These are phyloP conservation scores for Polia nebulosa DNA, from an alignment of 2,888 invertebrate genomes.

Conservation along the genomic window DNA sequence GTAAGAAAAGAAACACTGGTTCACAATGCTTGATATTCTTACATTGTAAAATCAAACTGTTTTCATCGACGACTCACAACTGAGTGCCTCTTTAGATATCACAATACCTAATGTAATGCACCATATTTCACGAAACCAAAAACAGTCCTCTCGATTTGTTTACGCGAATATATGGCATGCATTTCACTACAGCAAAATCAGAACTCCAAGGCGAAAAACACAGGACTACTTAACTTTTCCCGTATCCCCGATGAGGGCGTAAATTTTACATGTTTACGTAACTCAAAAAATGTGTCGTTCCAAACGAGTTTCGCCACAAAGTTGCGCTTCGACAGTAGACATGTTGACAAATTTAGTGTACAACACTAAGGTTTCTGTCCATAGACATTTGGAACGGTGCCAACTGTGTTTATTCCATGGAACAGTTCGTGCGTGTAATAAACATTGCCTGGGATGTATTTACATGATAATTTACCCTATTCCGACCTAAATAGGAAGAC, in stretches of 20 bases:
- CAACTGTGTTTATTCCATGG: slow-evolving; percentile 80
- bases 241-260: slow-evolving; percentile 23
- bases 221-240: slow-evolving; percentile 5
- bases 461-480: slow-evolving; percentile 73
- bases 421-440: slow-evolving; percentile 79
- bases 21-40: too few relatives aligned
- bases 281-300: slow-evolving; percentile 52
- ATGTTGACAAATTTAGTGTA: slow-evolving; percentile 78
- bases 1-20: too few relatives aligned
- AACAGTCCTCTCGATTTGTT: not conserved
- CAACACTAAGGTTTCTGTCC: slow-evolving; percentile 68
- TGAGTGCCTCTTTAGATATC: too few relatives aligned
- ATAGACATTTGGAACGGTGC: slow-evolving; percentile 75
- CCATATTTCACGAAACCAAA: not conserved
- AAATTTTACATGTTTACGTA: slow-evolving; percentile 55
- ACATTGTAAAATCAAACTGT: too few relatives aligned
- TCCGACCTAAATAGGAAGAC: slow-evolving; percentile 60
- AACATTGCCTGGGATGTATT: slow-evolving; percentile 74
- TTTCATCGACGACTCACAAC: too few relatives aligned
- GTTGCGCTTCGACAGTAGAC: slow-evolving; percentile 63
- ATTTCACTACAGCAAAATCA: slow-evolving; percentile 29
- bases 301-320: slow-evolving; percentile 50
- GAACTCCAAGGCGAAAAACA: slow-evolving; percentile 13
- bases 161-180: not conserved
- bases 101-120: not conserved